A percentile compares a stretch with the other conserved stretches of the same genome.
These are phyloP conservation scores for Mesochorus sp. DNA, from an alignment of 2,888 invertebrate genomes.

Conservation along the genomic window DNA sequence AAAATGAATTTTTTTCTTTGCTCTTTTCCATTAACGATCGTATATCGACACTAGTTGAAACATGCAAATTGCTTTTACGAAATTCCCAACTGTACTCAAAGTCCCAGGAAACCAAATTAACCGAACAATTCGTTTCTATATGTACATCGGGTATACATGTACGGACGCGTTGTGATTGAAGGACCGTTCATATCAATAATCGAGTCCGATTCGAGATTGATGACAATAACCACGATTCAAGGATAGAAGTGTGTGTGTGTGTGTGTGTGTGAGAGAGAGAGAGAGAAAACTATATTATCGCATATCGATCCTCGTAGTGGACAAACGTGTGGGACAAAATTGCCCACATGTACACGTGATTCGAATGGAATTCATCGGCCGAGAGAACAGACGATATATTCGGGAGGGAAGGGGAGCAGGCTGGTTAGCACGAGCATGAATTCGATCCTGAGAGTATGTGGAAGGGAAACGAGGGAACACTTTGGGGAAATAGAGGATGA, in stretches of 20 bases:
- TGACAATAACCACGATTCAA: constrained; percentile 23
- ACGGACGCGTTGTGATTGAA: constrained; percentile 6
- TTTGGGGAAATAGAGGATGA: constrained; percentile 55
- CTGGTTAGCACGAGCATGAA: constrained; percentile 26
- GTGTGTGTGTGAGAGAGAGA: background rate
- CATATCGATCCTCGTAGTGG: background rate
- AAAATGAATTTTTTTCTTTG: too few relatives aligned
- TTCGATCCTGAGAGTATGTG: constrained; percentile 24
- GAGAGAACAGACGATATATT: constrained; percentile 29
- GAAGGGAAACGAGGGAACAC: constrained; percentile 7
- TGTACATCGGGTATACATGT: background rate
- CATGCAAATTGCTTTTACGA: too few relatives aligned
- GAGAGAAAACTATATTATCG: background rate
- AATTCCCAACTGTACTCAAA: too few relatives aligned
- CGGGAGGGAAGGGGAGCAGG: too few relatives aligned
- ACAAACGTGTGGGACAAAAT: constrained; percentile 32
- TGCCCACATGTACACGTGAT: constrained; percentile 37
- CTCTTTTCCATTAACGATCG: too few relatives aligned
- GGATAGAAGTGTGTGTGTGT: constrained; percentile 13
- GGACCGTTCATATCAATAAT: constrained; percentile 49
- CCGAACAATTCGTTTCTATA: constrained; percentile 8
- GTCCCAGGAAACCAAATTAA: too few relatives aligned
- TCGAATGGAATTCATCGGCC: constrained; percentile 58
- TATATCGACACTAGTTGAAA: too few relatives aligned
- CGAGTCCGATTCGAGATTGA: constrained; percentile 44